These are phyloP conservation scores for Acestrorhynchus altus DNA, from an alignment of 2,797 vertebrate species.

Conservation along the genomic window DNA sequence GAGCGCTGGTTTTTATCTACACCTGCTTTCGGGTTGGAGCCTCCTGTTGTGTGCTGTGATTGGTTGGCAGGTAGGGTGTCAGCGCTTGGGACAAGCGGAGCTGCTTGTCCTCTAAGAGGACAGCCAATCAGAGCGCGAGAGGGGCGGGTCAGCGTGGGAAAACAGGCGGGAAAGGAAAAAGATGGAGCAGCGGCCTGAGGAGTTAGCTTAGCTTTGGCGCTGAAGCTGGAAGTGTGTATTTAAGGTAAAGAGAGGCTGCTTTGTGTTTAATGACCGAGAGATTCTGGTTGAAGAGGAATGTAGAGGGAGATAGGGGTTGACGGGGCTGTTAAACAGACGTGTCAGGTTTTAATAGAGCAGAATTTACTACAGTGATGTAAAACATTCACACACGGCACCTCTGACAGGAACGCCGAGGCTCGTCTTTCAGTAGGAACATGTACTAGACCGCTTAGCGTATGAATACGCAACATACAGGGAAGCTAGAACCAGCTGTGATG, in stretches of 20 bases:
- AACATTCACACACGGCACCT: too few species aligned
- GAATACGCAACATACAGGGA: too few species aligned
- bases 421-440: too few species aligned
- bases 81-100: not conserved
- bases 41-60: not conserved
- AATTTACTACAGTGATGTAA: too few species aligned
- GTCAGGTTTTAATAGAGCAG: too few species aligned
- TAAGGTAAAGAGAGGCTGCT: not conserved
- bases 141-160: not conserved
- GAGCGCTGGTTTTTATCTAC: not conserved
- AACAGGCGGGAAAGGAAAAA: not conserved
- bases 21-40: not conserved
- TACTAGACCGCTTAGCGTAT: too few species aligned
- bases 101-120: not conserved
- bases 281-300: too few species aligned
- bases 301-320: too few species aligned
- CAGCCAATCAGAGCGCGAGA: not conserved
- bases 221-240: not conserved
- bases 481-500: too few species aligned
- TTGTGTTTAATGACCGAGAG: not conserved
- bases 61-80: not conserved
- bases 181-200: not conserved
- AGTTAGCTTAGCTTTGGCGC: not conserved
- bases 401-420: too few species aligned
- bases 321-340: too few species aligned